A percentile compares a stretch with the other conserved stretches of the same genome.
phyloP scores from a whole-genome alignment of 2,797 vertebrate species.

The Denticeps clupeoides region DNA sequence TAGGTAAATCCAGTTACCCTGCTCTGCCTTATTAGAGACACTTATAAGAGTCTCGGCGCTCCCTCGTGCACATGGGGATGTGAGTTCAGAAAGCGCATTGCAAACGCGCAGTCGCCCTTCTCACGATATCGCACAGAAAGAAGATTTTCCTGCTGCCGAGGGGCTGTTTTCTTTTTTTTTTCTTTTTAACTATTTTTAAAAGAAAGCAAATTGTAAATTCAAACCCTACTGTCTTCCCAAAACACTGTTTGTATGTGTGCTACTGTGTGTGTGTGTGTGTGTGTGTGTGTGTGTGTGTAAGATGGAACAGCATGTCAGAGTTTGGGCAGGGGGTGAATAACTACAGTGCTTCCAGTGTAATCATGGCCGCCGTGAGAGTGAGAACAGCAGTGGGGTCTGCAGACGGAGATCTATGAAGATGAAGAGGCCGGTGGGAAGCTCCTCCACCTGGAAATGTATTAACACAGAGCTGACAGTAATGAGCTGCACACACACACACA shows the following conservation, averaged over 20 bases:
- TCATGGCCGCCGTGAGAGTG: conserved; percentile 63
- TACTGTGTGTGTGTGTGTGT: conserved; percentile 41
- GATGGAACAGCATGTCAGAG: conserved; percentile 62
- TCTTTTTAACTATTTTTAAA: background rate
- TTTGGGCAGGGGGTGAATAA: conserved; percentile 71
- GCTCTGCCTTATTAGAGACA: background rate
- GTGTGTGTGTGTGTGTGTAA: conserved; percentile 29
- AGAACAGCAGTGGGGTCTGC: conserved; percentile 4
- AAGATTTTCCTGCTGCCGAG: background rate
- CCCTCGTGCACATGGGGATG: background rate
- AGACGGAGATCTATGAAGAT: conserved; percentile 54
- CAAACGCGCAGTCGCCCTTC: too few relatives aligned
- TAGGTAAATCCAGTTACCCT: background rate
- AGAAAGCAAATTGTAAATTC: conserved; percentile 1
- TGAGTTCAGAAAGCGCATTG: too few relatives aligned
- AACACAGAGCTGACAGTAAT: conserved; percentile 69
- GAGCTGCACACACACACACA: conserved; percentile 34
- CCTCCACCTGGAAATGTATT: conserved; percentile 74
- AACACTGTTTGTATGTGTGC: conserved; percentile 50
- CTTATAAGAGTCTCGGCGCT: background rate
- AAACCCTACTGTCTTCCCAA: conserved; percentile 16
- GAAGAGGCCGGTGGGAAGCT: conserved; percentile 58
- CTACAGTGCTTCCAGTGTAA: conserved; percentile 70
- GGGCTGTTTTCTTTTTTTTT: background rate
- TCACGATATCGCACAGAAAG: background rate